Evolutionary conservation across 2,113 vertebrate species (phyloP), one percentile per base, ranked within the genome.

Genomic region (Myrmophylax atrothorax): DNA sequence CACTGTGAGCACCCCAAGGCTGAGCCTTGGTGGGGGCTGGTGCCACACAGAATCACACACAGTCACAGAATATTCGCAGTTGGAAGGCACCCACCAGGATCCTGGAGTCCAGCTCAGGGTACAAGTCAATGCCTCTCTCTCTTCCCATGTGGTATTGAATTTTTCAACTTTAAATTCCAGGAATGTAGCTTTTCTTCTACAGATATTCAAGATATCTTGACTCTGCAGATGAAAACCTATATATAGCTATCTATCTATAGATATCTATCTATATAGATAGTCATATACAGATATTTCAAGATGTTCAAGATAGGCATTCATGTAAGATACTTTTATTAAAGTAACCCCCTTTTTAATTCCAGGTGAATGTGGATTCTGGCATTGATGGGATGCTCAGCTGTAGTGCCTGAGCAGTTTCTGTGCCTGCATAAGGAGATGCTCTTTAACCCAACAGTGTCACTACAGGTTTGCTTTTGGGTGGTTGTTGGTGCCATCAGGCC

Each of bases 361-460:
- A 46, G 70, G n/a, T 18, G 19, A 19, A 17, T 14, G 50, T 2
- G 2, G 67, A 29, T 76, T 62, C 28, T 84, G 81, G 42, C 23
- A 4, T 38, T 37, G 38, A 14, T 80, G 75, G 67, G 47, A 31
- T 63, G 62, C 60, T 92, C 62, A 63, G 44, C 77, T 5, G 1
- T 9, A 40, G 50, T 6, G 18, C 53, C 85, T 31, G 20, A 60
- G 31, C 33, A 42, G 18, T 31, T 70, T 16, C 62, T 37, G 50
- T 3, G 5, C 37, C 64, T 0, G 0, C 2, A 0, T 9, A 2
- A 42, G 66, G 60, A 58, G 56, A 50, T 50, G 38, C 33, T 86
- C 76, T 91, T 72, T 59, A 59, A 83, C 40, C 67, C 0, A 0
- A 33, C 53, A 76, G 38, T 67, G 68, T 29, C 15, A 2, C 29